These are phyloP conservation scores for Nothobranchius kuhntae DNA, from an alignment of 2,113 vertebrate species.

Conservation along the genomic window DNA sequence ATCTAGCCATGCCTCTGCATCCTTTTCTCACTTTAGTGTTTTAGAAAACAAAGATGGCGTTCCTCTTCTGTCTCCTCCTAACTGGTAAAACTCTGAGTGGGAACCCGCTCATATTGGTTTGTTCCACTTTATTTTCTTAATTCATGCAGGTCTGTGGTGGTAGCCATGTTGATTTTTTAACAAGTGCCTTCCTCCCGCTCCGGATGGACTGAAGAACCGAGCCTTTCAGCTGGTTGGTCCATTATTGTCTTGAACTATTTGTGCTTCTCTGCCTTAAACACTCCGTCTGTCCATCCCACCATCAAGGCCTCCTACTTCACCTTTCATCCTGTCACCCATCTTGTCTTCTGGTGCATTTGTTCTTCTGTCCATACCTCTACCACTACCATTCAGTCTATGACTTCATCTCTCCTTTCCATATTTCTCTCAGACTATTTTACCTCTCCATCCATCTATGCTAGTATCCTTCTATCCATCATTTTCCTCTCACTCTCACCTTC, in stretches of 20 bases:
- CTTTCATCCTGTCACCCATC: slow-evolving; percentile 51
- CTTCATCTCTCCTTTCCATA: slow-evolving; percentile 36
- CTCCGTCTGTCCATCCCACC: slow-evolving; percentile 55
- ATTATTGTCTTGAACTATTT: slow-evolving; percentile 39
- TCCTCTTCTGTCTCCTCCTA: too few species aligned
- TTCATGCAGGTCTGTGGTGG: neutral
- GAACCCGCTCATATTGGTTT: neutral
- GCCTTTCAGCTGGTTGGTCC: slow-evolving; percentile 27
- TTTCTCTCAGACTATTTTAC: slow-evolving; percentile 33
- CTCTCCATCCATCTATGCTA: slow-evolving; percentile 42
- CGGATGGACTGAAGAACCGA: slow-evolving; percentile 17
- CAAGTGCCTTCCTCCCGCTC: slow-evolving; percentile 4
- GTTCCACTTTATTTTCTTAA: neutral
- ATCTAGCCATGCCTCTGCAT: slow-evolving; percentile 3
- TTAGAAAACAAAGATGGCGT: neutral
- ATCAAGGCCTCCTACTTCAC: slow-evolving; percentile 40
- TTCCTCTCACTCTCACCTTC: slow-evolving; percentile 28
- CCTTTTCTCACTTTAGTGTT: neutral
- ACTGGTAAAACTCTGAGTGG: too few species aligned
- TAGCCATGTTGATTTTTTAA: slow-evolving; percentile 17
- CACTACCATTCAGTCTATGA: slow-evolving; percentile 46
- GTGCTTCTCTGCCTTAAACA: slow-evolving; percentile 42
- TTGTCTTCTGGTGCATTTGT: slow-evolving; percentile 45
- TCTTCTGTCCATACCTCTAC: slow-evolving; percentile 41
- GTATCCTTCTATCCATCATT: slow-evolving; percentile 35